Base-by-base conservation (phyloP, 2,888 invertebrate species). In the Trichogramma evanescens region DNA sequence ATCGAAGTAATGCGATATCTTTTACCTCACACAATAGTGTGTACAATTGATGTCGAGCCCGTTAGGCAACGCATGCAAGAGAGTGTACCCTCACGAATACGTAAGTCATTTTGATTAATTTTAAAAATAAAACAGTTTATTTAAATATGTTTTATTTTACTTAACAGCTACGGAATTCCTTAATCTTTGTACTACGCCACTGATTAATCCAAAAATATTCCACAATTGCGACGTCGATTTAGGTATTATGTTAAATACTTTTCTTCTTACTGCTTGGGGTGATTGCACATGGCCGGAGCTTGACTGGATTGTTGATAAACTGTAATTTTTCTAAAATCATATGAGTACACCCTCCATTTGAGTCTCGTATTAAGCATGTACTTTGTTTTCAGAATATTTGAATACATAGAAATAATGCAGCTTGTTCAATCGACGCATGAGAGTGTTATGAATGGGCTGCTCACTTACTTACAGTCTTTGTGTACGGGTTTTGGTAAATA, bases 241-340 rank as follows among this genome's bases (percentile, higher is more conserved):
- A 66, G 81, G 82, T 56, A 76, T 84, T 67, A 77, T 88, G 57
- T 73, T 85, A 50, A 81, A 82, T 56, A 82, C 84, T 54, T 88
- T 88, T 65, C 72, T 76, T 51, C 63, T 67, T 8, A 70, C 70
- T 44, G 66, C 70, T 0, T 77, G 76, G 77, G 71, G 74, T 50
- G 70, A 68, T 52, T 83, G 84, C 64, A 83, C 84, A 67, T 92
- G 91, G 91, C 74, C 82, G 8, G 86, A 88, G 72, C 79, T 89
- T 64, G 84, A 84, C 60, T 91, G 90, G 88, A 80, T 87, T 70
- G 79, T 83, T 10, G 79, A 81, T 71, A 81, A 82, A 73, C 79
- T 84, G 88, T 88, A 75, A 83, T 84, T 82, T 55, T 56, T 80
- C 68, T 53, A 52, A 55, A 8, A 44, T 10, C 48, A 44, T 9